These are phyloP conservation scores for Buathra laborator DNA, from an alignment of 2,888 invertebrate species.

Conservation along the genomic window DNA sequence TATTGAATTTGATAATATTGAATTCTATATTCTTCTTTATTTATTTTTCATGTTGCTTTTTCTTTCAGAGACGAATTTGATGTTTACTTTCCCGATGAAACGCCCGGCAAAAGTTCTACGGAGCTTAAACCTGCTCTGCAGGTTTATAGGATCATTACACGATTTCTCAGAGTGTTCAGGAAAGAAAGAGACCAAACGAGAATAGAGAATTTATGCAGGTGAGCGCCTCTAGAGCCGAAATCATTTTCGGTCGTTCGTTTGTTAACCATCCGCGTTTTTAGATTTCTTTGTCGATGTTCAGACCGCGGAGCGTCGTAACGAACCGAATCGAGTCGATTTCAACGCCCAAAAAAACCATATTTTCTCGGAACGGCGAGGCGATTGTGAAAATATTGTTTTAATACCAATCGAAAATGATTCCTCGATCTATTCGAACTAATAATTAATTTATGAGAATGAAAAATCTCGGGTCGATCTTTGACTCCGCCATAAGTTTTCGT, in stretches of 20 bases:
- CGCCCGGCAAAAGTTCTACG: conserved; percentile 85
- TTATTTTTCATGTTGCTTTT: conserved; percentile 2
- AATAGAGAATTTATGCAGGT: conserved; percentile 92
- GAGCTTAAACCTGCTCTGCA: conserved; percentile 90
- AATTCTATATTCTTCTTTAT: not conserved
- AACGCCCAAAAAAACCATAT: too few species aligned
- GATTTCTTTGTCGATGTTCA: too few species aligned
- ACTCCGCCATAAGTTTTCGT: too few species aligned
- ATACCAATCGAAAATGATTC: too few species aligned
- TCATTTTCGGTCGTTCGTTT: conserved; percentile 16
- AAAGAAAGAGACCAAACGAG: conserved; percentile 90
- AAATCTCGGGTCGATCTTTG: too few species aligned
- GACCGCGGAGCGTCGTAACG: too few species aligned
- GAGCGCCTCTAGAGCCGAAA: conserved; percentile 46
- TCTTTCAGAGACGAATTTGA: conserved; percentile 91
- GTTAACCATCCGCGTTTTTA: not conserved
- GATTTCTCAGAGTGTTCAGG: conserved; percentile 89
- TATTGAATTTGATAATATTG: too few species aligned
- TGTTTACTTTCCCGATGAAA: conserved; percentile 87
- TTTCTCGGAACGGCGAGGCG: too few species aligned
- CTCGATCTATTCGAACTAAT: too few species aligned
- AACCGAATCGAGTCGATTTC: too few species aligned
- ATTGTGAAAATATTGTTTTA: too few species aligned
- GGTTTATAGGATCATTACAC: conserved; percentile 90
- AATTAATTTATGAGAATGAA: too few species aligned